Percentiles rank a stretch among this genome's conserved stretches.
These are phyloP conservation scores for Centruroides sculpturatus DNA, from an alignment of 1,140 invertebrate species.

Conservation along the genomic window DNA sequence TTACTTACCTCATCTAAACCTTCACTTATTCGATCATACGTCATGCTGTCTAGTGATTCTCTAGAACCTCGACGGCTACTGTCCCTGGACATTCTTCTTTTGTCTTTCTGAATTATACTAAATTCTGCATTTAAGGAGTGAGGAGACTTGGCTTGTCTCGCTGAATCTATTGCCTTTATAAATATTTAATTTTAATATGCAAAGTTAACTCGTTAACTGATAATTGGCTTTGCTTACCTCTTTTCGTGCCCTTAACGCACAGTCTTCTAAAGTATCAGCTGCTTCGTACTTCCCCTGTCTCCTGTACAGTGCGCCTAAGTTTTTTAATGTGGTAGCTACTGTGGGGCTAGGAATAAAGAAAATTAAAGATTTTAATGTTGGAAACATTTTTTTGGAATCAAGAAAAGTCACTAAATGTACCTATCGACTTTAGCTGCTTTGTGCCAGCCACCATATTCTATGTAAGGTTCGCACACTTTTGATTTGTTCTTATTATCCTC, in stretches of 20 bases:
- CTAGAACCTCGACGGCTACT: constrained; percentile 38
- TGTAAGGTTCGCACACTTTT: constrained; percentile 77
- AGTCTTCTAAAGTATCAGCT: constrained; percentile 95
- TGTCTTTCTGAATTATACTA: constrained; percentile 23
- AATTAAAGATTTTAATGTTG: too few relatives aligned
- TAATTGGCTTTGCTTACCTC: constrained; percentile 39
- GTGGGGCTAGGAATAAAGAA: constrained; percentile 16
- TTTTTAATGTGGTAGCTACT: constrained; percentile 36
- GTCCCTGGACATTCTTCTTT: constrained; percentile 32
- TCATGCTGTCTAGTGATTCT: constrained; percentile 45
- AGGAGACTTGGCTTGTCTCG: constrained; percentile 14
- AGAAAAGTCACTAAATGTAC: constrained; percentile 12
- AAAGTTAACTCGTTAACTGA: neutral
- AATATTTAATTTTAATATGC: neutral
- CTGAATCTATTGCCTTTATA: constrained; percentile 15
- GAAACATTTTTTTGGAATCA: neutral
- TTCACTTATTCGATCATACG: constrained; percentile 35
- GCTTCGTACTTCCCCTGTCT: constrained; percentile 98
- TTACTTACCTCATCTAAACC: constrained; percentile 41
- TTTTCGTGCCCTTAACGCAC: constrained; percentile 80
- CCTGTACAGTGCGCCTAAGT: constrained; percentile 90
- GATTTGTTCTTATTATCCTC: constrained; percentile 88
- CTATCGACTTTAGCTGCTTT: constrained; percentile 98
- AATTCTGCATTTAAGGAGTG: constrained; percentile 17
- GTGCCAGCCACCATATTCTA: constrained; percentile 93